Evolutionary conservation across 2,113 vertebrate species (phyloP), one percentile per base, ranked within the genome.

Genomic region (Myanophis thanlyinensis): DNA sequence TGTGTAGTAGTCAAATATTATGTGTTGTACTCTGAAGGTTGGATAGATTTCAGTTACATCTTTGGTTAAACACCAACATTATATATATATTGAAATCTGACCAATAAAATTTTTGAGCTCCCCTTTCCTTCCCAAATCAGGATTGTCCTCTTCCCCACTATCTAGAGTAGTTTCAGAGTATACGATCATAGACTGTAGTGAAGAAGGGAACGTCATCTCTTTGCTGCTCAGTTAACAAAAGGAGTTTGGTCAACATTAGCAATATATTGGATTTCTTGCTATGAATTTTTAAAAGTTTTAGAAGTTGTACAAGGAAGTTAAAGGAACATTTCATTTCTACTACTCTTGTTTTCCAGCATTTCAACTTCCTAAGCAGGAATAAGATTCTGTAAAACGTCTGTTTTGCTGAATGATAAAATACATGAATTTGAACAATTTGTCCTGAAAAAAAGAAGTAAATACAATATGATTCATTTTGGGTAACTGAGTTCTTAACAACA

Each of bases 401-500:
- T 46, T 87, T 48, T 3, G 9, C 84, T 67, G 10, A 44, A 40
- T 91, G 85, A 44, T 1, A 85, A 93, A 0, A 10, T 5, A 87
- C 13, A 30, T 91, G 90, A 94, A 92, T n/a, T 11, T 62, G 85
- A 93, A 92, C 44, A 92, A 0, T 88, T 88, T 73, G 52, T 94
- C 95, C 46, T 18, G 30, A 4, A 84, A 89, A 0, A 2, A 46
- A 5, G 12, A 56, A 62, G 30, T 52, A 93, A 94, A 93, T 92
- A 44, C 91, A 3, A 46, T 93, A 88, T 27, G 94, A 92, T 93
- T 2, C 49, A 84, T 62, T 94, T 92, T 51, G 27, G n/a, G 40
- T 52, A 4, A 9, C 40, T 90, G 87, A 48, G 51, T 46, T 22
- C 62, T 91, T 90, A 96, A 80, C 9, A 73, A 25, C 46, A 84